A percentile compares a stretch with the other conserved stretches of the same genome.
These are phyloP conservation scores for Myotis lucifugus DNA, from an alignment of 2,113 vertebrate genomes.

Conservation along the genomic window DNA sequence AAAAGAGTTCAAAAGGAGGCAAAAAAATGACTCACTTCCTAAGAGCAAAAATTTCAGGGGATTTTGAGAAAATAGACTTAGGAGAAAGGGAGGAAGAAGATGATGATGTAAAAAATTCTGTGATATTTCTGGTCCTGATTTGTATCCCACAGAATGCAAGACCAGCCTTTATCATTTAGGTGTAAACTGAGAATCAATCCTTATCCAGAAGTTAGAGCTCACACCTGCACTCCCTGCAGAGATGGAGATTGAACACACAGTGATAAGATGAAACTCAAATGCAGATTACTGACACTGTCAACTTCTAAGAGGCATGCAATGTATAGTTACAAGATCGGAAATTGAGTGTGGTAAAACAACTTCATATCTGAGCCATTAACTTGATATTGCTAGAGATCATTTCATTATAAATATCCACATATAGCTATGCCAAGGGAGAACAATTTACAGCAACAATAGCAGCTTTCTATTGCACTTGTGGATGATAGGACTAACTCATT, in stretches of 20 bases:
- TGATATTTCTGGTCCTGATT: background rate
- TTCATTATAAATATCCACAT: background rate
- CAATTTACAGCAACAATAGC: background rate
- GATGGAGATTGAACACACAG: background rate
- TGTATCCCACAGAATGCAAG: background rate
- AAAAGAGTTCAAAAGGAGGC: background rate
- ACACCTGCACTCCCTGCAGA: fast-evolving
- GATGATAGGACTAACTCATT: background rate
- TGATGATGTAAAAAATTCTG: background rate
- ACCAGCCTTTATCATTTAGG: background rate
- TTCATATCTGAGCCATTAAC: background rate
- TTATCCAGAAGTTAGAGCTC: background rate
- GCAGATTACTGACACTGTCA: background rate
- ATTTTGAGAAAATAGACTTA: fast-evolving
- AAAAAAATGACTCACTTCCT: background rate
- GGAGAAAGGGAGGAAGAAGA: background rate
- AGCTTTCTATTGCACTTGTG: background rate
- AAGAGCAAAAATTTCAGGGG: background rate
- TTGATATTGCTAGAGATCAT: background rate
- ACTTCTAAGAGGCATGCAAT: background rate
- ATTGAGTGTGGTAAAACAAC: background rate
- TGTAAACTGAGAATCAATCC: background rate
- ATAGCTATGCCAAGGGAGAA: background rate
- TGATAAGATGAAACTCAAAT: background rate
- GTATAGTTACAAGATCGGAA: background rate